These are phyloP conservation scores for Morpho achilles DNA, from an alignment of 2,888 invertebrate species.

Conservation along the genomic window DNA sequence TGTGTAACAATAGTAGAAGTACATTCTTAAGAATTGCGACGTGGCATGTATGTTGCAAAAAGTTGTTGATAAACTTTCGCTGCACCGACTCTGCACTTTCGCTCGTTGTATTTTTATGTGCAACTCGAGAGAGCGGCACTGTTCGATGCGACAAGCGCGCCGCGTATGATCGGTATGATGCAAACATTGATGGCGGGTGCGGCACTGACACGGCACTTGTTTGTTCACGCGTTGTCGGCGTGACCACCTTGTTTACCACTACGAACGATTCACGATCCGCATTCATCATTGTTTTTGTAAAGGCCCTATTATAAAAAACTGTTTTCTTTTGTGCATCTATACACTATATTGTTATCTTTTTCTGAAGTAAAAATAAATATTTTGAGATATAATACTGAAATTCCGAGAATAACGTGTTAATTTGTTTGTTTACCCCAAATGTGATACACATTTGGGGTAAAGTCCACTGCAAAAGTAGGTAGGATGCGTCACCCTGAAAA, in stretches of 20 bases:
- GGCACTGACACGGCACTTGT: constrained; percentile 59
- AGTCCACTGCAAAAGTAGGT: too few species aligned
- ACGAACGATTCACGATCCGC: constrained; percentile 51
- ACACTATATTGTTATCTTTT: too few species aligned
- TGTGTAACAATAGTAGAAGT: too few species aligned
- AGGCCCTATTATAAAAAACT: constrained; percentile 1
- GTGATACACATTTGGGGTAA: too few species aligned
- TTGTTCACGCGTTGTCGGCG: constrained; percentile 71
- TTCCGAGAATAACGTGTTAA: too few species aligned
- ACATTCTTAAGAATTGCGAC: constrained; percentile 14
- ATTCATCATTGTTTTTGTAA: constrained; percentile 47
- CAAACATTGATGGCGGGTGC: constrained; percentile 37
- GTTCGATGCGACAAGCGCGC: constrained; percentile 28
- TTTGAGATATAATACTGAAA: too few species aligned
- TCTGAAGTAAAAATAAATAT: too few species aligned
- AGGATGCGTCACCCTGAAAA: too few species aligned
- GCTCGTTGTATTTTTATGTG: constrained; percentile 37
- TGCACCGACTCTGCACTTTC: constrained; percentile 53
- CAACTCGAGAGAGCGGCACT: constrained; percentile 25
- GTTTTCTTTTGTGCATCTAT: too few species aligned
- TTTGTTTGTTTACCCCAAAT: too few species aligned
- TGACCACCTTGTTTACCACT: constrained; percentile 71
- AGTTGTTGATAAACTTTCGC: constrained; percentile 56
- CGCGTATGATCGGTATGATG: constrained; percentile 34
- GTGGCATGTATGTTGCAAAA: constrained; percentile 25